These are phyloP conservation scores for Norana najaformis DNA, from an alignment of 2,888 invertebrate species.

Conservation along the genomic window DNA sequence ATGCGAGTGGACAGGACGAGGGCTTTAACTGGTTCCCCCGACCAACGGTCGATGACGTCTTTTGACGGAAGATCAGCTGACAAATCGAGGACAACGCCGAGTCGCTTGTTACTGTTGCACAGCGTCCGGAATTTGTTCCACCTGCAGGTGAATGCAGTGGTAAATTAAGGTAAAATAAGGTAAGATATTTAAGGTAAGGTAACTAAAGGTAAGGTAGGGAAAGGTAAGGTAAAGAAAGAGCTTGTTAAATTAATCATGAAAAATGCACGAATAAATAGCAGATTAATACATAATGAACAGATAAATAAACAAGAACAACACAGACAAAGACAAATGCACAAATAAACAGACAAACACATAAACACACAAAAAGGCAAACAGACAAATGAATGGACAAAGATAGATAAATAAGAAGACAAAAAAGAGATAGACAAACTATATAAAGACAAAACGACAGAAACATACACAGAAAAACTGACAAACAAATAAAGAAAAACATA, in stretches of 20 bases:
- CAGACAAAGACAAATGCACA: no score
- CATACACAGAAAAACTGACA: no score
- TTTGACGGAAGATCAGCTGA: slow-evolving; percentile 77
- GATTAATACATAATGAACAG: no score
- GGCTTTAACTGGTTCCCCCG: slow-evolving; percentile 89
- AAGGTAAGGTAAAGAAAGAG: neutral
- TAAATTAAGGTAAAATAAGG: neutral
- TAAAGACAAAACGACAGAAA: no score
- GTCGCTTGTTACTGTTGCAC: slow-evolving; percentile 63
- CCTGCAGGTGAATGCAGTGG: slow-evolving; percentile 51
- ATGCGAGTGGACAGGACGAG: slow-evolving; percentile 78
- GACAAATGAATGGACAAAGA: no score
- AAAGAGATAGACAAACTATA: no score
- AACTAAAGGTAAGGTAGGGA: neutral
- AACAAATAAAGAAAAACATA: neutral
- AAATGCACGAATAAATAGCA: no score
- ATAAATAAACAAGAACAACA: no score
- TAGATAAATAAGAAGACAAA: no score
- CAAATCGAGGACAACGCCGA: slow-evolving; percentile 79
- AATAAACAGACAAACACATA: no score
- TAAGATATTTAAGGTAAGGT: neutral
- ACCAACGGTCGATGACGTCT: slow-evolving; percentile 76
- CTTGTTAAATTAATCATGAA: no score
- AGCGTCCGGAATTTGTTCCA: slow-evolving; percentile 67
- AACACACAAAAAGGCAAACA: no score